Percentiles rank a stretch among this genome's conserved stretches.
These are phyloP conservation scores for Gonatopus flavifemur DNA, from an alignment of 1,140 invertebrate species.

Conservation along the genomic window DNA sequence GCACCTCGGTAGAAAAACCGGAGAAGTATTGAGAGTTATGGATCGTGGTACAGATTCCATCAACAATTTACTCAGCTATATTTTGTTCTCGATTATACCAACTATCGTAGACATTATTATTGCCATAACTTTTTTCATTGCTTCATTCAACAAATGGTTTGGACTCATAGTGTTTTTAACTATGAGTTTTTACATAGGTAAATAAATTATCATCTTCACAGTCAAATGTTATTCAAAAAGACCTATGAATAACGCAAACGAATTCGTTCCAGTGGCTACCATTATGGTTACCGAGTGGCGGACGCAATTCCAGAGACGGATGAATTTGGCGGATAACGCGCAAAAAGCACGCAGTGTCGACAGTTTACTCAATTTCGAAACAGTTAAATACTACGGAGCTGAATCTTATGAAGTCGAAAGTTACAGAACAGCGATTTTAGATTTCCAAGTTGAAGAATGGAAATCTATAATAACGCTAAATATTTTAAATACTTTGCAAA, in stretches of 20 bases:
- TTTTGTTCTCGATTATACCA: constrained; percentile 85
- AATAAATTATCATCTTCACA: constrained; percentile 56
- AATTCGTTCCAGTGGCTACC: constrained; percentile 68
- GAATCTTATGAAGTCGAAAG: constrained; percentile 87
- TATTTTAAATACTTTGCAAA: constrained; percentile 87
- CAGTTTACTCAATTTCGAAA: constrained; percentile 97
- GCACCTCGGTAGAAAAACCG: constrained; percentile 92
- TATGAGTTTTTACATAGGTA: constrained; percentile 91
- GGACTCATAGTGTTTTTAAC: constrained; percentile 91
- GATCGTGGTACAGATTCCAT: constrained; percentile 94
- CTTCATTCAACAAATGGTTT: constrained; percentile 89
- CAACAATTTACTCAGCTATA: constrained; percentile 88
- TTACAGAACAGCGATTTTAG: constrained; percentile 79
- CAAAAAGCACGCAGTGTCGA: constrained; percentile 90
- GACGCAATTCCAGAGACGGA: constrained; percentile 87
- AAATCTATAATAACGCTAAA: constrained; percentile 82
- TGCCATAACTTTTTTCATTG: constrained; percentile 88
- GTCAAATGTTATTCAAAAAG: background rate
- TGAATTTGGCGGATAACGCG: constrained; percentile 93
- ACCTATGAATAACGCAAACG: background rate
- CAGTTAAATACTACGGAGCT: constrained; percentile 95
- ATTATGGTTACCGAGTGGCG: constrained; percentile 93
- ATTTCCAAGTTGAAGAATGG: constrained; percentile 88
- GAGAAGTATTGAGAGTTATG: constrained; percentile 92
- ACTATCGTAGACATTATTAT: constrained; percentile 91